These are phyloP conservation scores for Chironomus tentans DNA, from an alignment of 2,888 invertebrate species.

Conservation along the genomic window DNA sequence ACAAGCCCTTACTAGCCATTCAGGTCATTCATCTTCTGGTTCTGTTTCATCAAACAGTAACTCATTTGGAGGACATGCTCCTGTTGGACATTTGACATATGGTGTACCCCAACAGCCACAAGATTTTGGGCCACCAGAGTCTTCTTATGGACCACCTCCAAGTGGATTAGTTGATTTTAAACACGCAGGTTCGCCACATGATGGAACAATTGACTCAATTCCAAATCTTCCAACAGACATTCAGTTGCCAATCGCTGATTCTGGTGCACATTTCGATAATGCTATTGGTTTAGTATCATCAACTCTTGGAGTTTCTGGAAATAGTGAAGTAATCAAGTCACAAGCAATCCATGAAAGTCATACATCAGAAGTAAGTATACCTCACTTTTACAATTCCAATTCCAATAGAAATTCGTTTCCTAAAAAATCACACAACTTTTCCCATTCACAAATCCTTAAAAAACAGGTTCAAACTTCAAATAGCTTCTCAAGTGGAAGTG, in stretches of 20 bases:
- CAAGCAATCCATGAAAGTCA: conserved; percentile 25
- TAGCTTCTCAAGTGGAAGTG: neutral
- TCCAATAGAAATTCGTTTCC: too few species aligned
- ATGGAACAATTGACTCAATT: conserved; percentile 17
- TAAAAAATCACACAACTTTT: too few species aligned
- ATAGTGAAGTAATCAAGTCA: conserved; percentile 12
- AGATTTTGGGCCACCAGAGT: conserved; percentile 27
- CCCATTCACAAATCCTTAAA: neutral
- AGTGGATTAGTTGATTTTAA: conserved; percentile 9
- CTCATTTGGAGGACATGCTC: neutral
- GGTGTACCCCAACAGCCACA: conserved; percentile 23
- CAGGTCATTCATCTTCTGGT: conserved; percentile 29
- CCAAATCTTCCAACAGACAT: conserved; percentile 26
- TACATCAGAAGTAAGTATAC: conserved; percentile 23
- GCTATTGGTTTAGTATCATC: conserved; percentile 16
- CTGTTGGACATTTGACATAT: conserved; percentile 3
- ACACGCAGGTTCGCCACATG: conserved; percentile 21
- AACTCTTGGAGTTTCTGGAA: conserved; percentile 1
- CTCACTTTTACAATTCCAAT: too few species aligned
- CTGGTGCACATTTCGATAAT: neutral
- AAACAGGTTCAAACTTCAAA: neutral
- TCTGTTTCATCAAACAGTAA: neutral
- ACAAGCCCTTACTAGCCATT: neutral
- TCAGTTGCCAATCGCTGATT: neutral
- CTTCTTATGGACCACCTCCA: conserved; percentile 25